Base-by-base conservation (phyloP, 2,888 invertebrate genomes). In the Sesia apiformis region DNA sequence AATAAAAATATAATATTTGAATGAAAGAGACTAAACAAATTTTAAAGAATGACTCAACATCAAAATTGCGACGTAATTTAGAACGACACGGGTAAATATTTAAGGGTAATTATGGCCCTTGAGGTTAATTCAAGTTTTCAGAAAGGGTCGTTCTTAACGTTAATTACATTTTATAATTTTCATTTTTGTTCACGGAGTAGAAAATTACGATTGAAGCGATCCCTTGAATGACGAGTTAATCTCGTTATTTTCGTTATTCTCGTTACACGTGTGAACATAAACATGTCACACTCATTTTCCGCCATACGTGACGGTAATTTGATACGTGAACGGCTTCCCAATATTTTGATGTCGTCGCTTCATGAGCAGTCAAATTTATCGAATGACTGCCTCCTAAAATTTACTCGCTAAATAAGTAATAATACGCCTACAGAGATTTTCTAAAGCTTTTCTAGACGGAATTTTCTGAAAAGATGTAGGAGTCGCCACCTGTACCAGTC, bases 321-420 rank as follows among this genome's bases (percentile, higher is more conserved):
- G 64, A 67, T 68, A 71, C 72, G 60, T 59, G 67, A 66, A 66
- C 58, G 60, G 61, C 66, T 72, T 70, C 57, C 63, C 63, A 70
- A 72, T 72, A 56, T 59, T 50, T 50, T 23, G 50, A 54, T 61
- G 58, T 60, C 53, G 52, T 54, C 53, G 53, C 51, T 42, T 6
- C 38, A 50, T 50, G 46, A 46, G 46, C 46, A 4, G 46, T 6
- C n/a, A 23, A 46, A 6, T 8, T 6, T 46, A 8, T 46, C 46
- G 23, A 46, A 46, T n/a, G 8, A 8, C 46, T 46, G 46, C 46
- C 46, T 46, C 8, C 46, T 4, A 23, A 6, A 23, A 23, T 23
- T 23, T 23, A 46, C 23, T 46, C 46, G 23, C 46, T 46, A 72
- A 73, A 72, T 73, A 69, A 75, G 23, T 23, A 23, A 23, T 23